Evolutionary conservation across 2,113 vertebrate species (phyloP), one percentile per base, ranked within the genome.

Genomic region (Mesoclemmys tuberculata): DNA sequence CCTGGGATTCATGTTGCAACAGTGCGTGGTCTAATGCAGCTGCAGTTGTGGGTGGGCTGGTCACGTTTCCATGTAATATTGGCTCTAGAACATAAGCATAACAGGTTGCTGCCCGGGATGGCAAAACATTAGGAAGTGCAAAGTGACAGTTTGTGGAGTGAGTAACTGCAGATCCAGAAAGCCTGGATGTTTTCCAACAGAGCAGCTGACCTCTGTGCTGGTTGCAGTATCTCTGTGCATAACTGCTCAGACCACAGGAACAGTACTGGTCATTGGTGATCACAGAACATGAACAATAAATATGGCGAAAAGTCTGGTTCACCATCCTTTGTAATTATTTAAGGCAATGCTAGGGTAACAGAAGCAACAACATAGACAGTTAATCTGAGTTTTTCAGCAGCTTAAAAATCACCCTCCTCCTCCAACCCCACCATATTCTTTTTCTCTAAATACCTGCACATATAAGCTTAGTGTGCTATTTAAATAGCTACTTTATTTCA

Each of bases 71-170:
- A 93, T 90, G 80, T 90, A 74, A 96, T 82, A 52, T n/a, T 55
- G 85, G 82, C 46, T 92, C 84, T 94, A 78, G 46, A 78, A 84
- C 90, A 88, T 87, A 83, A 79, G 19, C 56, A 1, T 41, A 87
- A 94, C 55, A 93, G 90, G 94, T 92, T 58, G 87, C 86, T 96
- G 92, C 94, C 92, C 46, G 68, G 85, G 85, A 92, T 79, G 91
- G 94, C 89, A 92, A 97, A 95, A 96, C 89, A 89, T 94, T 88
- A 80, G 80, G 35, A 95, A 48, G 74, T 84, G 58, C 74, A 74
- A 46, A 58, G 11, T 2, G 7, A 90, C 46, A 56, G 48, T 26
- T 82, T 16, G 38, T 84, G 0, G 0, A 54, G 84, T 71, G 87
- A 90, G n/a, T 1, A 2, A n/a, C 0, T 0, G 24, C 77, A 78